These are phyloP conservation scores for Drosophila birchii DNA, from an alignment of 2,888 invertebrate species.

Conservation along the genomic window DNA sequence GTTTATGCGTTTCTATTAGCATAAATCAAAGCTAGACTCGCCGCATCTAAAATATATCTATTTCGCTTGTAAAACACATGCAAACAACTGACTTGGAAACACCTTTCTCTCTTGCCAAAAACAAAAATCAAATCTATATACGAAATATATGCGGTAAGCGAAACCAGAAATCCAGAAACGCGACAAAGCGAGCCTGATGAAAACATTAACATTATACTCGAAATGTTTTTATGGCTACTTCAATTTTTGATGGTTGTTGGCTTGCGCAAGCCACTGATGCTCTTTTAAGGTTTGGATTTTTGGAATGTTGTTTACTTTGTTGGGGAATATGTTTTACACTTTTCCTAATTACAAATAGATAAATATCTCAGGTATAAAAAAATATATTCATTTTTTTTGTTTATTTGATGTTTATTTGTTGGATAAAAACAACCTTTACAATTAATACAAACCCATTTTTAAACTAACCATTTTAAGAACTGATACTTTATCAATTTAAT, in stretches of 20 bases:
- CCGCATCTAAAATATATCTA: constrained; percentile 29
- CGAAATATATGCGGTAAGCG: constrained; percentile 16
- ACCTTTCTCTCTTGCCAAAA: constrained; percentile 65
- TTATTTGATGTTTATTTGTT: no score
- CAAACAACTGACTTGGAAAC: constrained; percentile 65
- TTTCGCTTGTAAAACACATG: constrained; percentile 64
- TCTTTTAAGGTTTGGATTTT: background rate
- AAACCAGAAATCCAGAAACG: constrained; percentile 54
- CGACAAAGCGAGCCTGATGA: constrained; percentile 64
- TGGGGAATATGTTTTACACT: background rate
- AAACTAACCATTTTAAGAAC: no score
- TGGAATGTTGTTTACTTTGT: no score
- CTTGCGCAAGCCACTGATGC: constrained; percentile 26
- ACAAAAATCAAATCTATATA: constrained; percentile 9
- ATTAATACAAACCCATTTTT: no score
- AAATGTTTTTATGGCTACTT: constrained; percentile 71
- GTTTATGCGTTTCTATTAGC: constrained; percentile 72
- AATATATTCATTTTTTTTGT: no score
- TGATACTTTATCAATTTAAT: no score
- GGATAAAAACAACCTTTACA: no score
- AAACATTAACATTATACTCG: constrained; percentile 73
- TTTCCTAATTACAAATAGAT: background rate
- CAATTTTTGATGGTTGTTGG: constrained; percentile 57
- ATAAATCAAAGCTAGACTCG: constrained; percentile 67
- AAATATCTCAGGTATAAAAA: background rate